Base-by-base conservation (phyloP, 2,797 vertebrate genomes). In the Anguilla megastoma region DNA sequence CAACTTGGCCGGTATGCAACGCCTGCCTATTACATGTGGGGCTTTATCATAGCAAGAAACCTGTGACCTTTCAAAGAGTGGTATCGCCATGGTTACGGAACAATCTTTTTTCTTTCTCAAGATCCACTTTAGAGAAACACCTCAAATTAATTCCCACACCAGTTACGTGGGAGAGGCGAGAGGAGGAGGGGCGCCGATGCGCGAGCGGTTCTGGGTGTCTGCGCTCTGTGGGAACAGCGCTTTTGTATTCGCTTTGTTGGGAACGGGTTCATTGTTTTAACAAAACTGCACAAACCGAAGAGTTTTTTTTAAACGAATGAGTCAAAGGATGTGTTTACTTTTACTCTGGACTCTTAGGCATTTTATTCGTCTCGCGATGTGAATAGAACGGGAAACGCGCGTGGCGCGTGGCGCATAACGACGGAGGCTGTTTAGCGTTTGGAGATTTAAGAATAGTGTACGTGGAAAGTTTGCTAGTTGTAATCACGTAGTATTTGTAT, bases 1-100 rank as follows among this genome's bases (percentile, higher is more conserved):
- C 33, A 84, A 56, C n/a, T 56, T 84, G 52, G 30, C 50, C 14
- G 27, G 33, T 5, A 54, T 48, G 27, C 5, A 83, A 12, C 30
- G n/a, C 27, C n/a, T 6, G 24, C 16, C 58, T 56, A 41, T 36
- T 90, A 87, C 87, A 86, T 76, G 71, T 7, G 5, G 16, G 79
- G 45, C 45, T 82, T 48, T 82, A 48, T 50, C 79, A 24, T 50
- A 82, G 21, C 41, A 82, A 50, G 45, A 82, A 87, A 71, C 71
- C 89, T 88, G 24, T 88, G 41, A 71, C 91, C 88, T 92, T 90
- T 92, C 92, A 91, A 92, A 93, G 92, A 91, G 91, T 27, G 76
- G 90, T 90, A 96, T 96, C 93, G 92, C 95, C 93, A 96, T 96
- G 95, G 95, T 91, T 96, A 96, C 95, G 85, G 89, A 92, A 91